Percentiles rank a stretch among this genome's conserved stretches.
Conservation (phyloP, 2,888 invertebrate species). For the Stenodera caucasica region DNA sequence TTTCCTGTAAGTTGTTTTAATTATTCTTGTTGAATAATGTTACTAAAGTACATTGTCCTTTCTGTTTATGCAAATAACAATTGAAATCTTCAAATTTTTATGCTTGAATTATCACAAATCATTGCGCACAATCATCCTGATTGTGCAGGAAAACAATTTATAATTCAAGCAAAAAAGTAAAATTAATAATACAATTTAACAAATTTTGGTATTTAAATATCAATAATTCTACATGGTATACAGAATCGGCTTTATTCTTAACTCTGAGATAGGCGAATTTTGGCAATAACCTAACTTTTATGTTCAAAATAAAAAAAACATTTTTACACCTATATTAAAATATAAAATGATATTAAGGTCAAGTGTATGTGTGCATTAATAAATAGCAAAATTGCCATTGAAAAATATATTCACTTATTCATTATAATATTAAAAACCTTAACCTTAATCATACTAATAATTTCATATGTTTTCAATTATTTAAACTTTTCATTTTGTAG, state of each 20-base stretch:
- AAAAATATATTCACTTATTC: background rate
- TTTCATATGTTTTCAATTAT: background rate
- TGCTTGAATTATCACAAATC: conserved; percentile 4
- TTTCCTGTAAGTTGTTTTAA: conserved; percentile 82
- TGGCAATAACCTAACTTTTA: too few relatives aligned
- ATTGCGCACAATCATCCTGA: conserved; percentile 7
- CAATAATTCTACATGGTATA: too few relatives aligned
- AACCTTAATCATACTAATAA: background rate
- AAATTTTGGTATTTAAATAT: background rate
- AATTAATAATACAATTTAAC: background rate
- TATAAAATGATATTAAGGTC: background rate
- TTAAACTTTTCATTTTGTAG: background rate
- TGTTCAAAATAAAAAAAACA: background rate
- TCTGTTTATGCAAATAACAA: background rate
- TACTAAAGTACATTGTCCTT: conserved; percentile 29
- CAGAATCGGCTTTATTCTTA: too few relatives aligned
- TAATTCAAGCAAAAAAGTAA: too few relatives aligned
- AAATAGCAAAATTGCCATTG: conserved; percentile 3
- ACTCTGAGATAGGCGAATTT: background rate
- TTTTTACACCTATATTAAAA: background rate
- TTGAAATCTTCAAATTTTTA: background rate
- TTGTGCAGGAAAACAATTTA: conserved; percentile 8
- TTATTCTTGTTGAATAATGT: conserved; percentile 14
- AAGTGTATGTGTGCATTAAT: conserved; percentile 1
- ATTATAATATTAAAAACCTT: background rate